Percentiles rank a stretch among this genome's conserved stretches.
These are phyloP conservation scores for Limnephilus rhombicus DNA, from an alignment of 2,888 invertebrate species.

Conservation along the genomic window DNA sequence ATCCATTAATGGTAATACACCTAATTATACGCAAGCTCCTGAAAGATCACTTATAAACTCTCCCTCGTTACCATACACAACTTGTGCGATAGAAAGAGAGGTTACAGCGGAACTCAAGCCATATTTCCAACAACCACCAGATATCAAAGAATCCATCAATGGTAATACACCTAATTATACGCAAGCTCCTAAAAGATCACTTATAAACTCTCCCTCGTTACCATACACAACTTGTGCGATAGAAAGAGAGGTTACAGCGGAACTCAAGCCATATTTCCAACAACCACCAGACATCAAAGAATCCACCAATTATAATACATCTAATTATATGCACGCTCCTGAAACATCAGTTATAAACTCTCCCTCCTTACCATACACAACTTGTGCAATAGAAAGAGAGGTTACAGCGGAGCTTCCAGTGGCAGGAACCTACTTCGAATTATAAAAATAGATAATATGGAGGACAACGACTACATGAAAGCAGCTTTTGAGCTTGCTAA, in stretches of 20 bases:
- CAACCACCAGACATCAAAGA: not conserved
- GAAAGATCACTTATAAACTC: not conserved
- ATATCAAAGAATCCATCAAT: not conserved
- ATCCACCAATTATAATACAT: not conserved
- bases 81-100: not conserved
- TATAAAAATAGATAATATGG: conserved; percentile 56
- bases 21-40: not conserved
- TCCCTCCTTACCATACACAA: not conserved
- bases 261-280: conserved; percentile 78
- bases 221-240: not conserved
- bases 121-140: conserved; percentile 70
- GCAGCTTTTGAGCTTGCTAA: conserved; percentile 86
- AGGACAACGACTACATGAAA: conserved; percentile 80
- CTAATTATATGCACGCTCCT: not conserved
- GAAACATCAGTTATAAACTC: not conserved
- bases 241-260: not conserved
- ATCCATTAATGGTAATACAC: not conserved
- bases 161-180: not conserved
- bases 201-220: not conserved
- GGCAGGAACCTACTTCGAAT: not conserved
- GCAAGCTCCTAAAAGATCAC: not conserved
- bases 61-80: not conserved
- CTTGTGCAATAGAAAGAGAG: not conserved
- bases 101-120: conserved; percentile 74
- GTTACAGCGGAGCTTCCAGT: not conserved